Evolutionary conservation across 2,797 vertebrate genomes (phyloP).

Genomic region (Graptemys geographica): DNA sequence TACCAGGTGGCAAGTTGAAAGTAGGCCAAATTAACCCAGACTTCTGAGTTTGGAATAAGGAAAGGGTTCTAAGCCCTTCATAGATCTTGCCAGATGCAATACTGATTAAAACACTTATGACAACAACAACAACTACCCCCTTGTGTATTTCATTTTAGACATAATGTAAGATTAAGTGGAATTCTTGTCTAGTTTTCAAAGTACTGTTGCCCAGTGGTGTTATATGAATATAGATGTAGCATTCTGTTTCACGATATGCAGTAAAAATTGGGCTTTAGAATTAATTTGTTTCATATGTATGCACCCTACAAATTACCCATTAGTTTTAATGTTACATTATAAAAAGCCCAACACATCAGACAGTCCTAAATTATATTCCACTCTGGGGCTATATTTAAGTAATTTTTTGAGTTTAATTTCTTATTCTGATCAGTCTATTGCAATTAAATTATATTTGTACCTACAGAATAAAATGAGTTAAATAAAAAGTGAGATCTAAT

Average conservation of each 20-base stretch:
- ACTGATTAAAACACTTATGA: conserved; percentile 9
- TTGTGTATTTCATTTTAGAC: conserved; percentile 26
- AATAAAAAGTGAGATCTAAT: conserved; percentile 41
- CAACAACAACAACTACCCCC: background rate
- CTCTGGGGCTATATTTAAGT: conserved; percentile 64
- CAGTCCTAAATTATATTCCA: conserved; percentile 28
- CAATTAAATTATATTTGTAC: conserved; percentile 42
- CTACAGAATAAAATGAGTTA: background rate
- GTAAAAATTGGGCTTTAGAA: conserved; percentile 60
- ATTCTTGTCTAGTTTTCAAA: conserved; percentile 40
- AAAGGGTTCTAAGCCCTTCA: conserved; percentile 14
- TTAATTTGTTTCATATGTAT: conserved; percentile 71
- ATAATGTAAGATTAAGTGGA: conserved; percentile 46
- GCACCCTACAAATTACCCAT: conserved; percentile 70
- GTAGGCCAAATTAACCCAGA: conserved; percentile 26
- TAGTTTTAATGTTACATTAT: conserved; percentile 64
- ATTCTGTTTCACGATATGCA: conserved; percentile 43
- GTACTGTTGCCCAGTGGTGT: background rate
- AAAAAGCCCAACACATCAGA: conserved; percentile 42
- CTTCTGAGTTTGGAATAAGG: background rate
- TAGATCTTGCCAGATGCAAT: conserved; percentile 13
- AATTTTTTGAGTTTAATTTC: conserved; percentile 56
- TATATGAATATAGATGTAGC: conserved; percentile 38
- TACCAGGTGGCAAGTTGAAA: conserved; percentile 36
- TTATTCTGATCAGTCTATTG: background rate